Base-by-base conservation (phyloP, 2,888 invertebrate genomes). In the Panopea generosa region DNA sequence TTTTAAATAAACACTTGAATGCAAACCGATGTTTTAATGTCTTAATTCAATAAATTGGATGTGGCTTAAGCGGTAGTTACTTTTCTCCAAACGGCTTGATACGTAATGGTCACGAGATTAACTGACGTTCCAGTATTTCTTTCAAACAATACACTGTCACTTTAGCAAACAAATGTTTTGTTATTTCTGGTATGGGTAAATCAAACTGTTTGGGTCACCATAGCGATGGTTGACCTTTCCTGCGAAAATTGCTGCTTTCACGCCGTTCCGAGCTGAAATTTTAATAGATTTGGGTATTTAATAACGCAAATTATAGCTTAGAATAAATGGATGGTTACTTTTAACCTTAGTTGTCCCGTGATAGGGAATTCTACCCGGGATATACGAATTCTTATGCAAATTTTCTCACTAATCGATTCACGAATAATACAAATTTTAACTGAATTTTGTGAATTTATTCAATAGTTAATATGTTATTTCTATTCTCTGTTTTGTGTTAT, bases 261-360 rank as follows among this genome's bases (percentile, higher is more conserved):
- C 50, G 49, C 69, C 72, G 68, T 55, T 62, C 55, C 68, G 59
- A 40, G 60, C 68, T 53, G 68, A 65, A 65, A 65, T 56, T 73
- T 72, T 80, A 80, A 80, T 80, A 80, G 80, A 70, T 70, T 76
- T 65, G 69, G 75, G 76, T 76, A 73, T 80, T 80, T 76, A 76
- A 73, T 80, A 73, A 71, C 80, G 52, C 56, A 71, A 76, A 80
- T 80, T 80, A 80, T 71, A 80, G 80, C 63, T 63, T 66, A 45
- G 50, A 43, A 56, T 63, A 56, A 80, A 73, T 75, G 65, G 72
- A 69, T 68, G 69, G 72, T 72, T 73, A 80, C 80, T 65, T 80
- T 67, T 80, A 60, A 80, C 72, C 80, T 52, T 26, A 55, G 68
- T 50, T 66, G 53, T 65, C 60, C 69, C 55, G 65, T 53, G 70